Conservation (phyloP, 2,113 vertebrate genomes). For the Pelvicachromis taeniatus region DNA sequence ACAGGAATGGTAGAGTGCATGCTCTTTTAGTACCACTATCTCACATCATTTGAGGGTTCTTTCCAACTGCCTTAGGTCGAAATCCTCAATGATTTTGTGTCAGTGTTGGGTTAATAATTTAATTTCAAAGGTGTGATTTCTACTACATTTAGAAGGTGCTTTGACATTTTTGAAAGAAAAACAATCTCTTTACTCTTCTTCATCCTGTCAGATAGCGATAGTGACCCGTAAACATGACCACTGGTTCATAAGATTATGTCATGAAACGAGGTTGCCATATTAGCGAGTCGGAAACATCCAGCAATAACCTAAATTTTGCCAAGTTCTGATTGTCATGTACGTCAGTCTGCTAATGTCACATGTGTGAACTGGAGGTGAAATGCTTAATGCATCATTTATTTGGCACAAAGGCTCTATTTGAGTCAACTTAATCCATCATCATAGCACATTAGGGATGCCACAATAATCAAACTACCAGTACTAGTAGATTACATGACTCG, state of each 20-base stretch:
- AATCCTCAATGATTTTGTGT: not conserved
- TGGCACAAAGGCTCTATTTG: not conserved
- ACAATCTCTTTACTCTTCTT: not conserved
- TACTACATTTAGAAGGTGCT: not conserved
- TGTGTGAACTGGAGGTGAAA: not conserved
- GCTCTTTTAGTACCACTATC: conserved; percentile 16
- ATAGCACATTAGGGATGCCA: not conserved
- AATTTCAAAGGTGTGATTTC: not conserved
- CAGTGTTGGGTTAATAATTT: not conserved
- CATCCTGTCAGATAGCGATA: not conserved
- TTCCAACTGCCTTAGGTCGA: not conserved
- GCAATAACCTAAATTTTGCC: not conserved
- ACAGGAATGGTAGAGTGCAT: not conserved
- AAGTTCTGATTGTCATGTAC: not conserved
- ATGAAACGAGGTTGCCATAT: not conserved
- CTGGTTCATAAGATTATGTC: not conserved
- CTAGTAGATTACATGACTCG: not conserved
- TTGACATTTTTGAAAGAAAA: not conserved
- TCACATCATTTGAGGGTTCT: not conserved
- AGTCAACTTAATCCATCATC: not conserved
- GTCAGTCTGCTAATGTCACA: not conserved
- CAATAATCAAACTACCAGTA: not conserved
- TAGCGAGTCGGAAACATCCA: not conserved
- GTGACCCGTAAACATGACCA: not conserved
- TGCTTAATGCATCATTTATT: not conserved